Percentiles rank a stretch among this genome's conserved stretches.
Evolutionary conservation across 2,888 invertebrate genomes (phyloP).

Genomic region (Tethea ocularis): DNA sequence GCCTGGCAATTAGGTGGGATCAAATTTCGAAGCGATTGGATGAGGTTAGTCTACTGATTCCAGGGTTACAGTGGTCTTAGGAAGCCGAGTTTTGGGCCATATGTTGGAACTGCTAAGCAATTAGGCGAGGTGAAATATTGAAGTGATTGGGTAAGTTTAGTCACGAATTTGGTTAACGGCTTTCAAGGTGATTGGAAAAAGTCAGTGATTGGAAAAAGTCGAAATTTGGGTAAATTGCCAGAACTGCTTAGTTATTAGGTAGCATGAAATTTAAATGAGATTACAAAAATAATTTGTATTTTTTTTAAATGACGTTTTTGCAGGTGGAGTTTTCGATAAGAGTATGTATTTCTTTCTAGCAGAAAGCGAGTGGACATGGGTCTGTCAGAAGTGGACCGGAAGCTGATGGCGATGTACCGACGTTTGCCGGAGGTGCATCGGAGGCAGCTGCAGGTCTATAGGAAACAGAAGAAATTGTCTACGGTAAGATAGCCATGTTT

Average conservation of each 20-base stretch:
- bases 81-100: background rate
- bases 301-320: background rate
- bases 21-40: background rate
- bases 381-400: conserved; percentile 71
- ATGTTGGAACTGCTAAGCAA: background rate
- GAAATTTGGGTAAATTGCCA: no score
- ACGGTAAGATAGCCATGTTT: conserved; percentile 48
- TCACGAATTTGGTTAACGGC: background rate
- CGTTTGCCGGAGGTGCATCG: conserved; percentile 74
- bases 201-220: background rate
- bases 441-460: conserved; percentile 71
- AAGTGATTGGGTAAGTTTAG: no score
- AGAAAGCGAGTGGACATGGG: conserved; percentile 75
- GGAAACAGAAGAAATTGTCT: conserved; percentile 74
- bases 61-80: background rate
- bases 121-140: background rate
- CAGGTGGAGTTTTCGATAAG: background rate
- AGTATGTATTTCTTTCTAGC: conserved; percentile 11
- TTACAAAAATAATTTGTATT: background rate
- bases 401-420: conserved; percentile 78
- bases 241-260: no score
- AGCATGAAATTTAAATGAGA: background rate
- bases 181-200: background rate
- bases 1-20: background rate
- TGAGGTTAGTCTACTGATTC: background rate